phyloP scores from a whole-genome alignment of 2,113 vertebrate genomes.

The Scomber colias region DNA sequence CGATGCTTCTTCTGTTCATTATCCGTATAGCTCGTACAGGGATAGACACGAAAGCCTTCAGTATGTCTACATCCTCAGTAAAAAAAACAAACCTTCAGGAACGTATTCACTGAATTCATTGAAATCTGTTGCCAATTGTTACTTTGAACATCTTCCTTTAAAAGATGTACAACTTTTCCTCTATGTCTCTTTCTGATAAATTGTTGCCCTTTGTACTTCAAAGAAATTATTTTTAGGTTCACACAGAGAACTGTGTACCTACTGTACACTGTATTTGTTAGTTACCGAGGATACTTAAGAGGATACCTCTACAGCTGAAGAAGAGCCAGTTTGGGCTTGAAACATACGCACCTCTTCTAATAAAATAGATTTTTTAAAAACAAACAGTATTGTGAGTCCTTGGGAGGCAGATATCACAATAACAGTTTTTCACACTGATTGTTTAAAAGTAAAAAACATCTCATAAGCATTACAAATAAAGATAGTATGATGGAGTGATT shows the following conservation, averaged over 20 bases:
- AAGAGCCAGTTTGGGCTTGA: not conserved
- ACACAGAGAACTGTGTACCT: not conserved
- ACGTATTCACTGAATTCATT: not conserved
- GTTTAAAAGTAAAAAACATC: too few relatives aligned
- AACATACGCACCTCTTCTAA: not conserved
- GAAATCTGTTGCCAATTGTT: not conserved
- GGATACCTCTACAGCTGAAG: not conserved
- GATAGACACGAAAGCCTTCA: constrained; percentile 6
- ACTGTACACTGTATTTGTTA: not conserved
- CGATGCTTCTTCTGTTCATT: not conserved
- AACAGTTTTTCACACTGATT: too few relatives aligned
- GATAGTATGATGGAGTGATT: too few relatives aligned
- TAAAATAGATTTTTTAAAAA: not conserved
- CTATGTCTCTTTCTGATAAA: not conserved
- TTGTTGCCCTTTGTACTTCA: too few relatives aligned
- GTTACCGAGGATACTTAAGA: not conserved
- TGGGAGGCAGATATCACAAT: not conserved
- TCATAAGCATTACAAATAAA: too few relatives aligned
- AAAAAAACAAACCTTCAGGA: constrained; percentile 38
- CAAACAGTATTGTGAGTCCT: not conserved
- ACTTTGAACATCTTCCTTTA: constrained; percentile 11
- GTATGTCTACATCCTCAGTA: not conserved
- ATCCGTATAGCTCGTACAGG: constrained; percentile 2
- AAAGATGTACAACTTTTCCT: not conserved
- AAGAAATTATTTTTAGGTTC: too few relatives aligned